Evolutionary conservation across 2,888 invertebrate species (phyloP).

Genomic region (Eupithecia exiguata): DNA sequence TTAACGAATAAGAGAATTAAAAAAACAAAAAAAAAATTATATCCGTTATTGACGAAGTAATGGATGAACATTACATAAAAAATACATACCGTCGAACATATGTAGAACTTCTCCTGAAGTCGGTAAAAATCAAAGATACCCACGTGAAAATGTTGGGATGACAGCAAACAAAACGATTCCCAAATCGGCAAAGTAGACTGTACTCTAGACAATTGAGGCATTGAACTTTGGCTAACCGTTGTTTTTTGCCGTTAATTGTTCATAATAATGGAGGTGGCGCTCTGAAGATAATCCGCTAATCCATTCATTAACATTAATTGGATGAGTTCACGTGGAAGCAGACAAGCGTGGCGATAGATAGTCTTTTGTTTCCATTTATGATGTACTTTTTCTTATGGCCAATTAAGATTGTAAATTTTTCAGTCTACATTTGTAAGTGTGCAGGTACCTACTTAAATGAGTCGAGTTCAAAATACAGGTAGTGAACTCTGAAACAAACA

Average conservation of each 20-base stretch:
- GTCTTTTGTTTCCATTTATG: conserved; percentile 19
- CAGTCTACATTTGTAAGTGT: not conserved
- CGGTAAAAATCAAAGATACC: not conserved
- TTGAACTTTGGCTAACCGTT: conserved; percentile 33
- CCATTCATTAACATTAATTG: conserved; percentile 70
- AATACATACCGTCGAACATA: too few species aligned
- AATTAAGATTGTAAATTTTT: not conserved
- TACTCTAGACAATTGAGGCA: not conserved
- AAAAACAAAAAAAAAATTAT: too few species aligned
- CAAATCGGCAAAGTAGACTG: conserved; percentile 7
- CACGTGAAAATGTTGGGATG: not conserved
- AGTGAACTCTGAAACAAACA: not conserved
- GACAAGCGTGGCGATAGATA: conserved; percentile 51
- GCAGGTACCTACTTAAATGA: not conserved
- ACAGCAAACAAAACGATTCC: conserved; percentile 12
- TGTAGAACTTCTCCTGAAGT: too few species aligned
- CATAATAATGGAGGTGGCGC: conserved; percentile 44
- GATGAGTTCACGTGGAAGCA: conserved; percentile 62
- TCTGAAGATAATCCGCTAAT: conserved; percentile 44
- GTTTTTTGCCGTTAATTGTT: conserved; percentile 43
- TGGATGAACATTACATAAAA: too few species aligned
- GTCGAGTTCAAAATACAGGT: not conserved
- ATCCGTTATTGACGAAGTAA: too few species aligned
- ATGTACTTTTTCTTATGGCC: conserved; percentile 7
- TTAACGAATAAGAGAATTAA: too few species aligned